Conservation (phyloP, 2,113 vertebrate species). For the Mola mola region DNA sequence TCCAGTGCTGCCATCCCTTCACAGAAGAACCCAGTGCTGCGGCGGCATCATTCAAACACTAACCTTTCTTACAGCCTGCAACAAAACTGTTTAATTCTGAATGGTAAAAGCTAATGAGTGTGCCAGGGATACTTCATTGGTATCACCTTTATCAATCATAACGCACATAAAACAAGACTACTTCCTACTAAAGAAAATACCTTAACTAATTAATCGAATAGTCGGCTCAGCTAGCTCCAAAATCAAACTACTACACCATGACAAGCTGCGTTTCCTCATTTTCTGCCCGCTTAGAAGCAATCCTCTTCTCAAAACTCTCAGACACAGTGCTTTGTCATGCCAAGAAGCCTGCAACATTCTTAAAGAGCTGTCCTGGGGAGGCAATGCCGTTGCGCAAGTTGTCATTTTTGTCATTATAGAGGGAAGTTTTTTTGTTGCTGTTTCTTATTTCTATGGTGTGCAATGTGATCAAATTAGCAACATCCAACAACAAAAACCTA, state of each 20-base stretch:
- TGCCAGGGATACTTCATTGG: background rate
- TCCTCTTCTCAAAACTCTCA: slow-evolving; percentile 11
- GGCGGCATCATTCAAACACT: background rate
- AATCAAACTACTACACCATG: background rate
- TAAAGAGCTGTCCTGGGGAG: background rate
- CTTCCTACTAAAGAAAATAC: background rate
- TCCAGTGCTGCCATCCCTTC: background rate
- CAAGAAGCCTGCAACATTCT: no score
- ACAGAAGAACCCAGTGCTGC: background rate
- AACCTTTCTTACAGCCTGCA: background rate
- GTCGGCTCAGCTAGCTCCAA: no score
- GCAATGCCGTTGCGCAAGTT: slow-evolving; percentile 1
- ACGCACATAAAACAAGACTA: background rate
- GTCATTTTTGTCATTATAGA: background rate
- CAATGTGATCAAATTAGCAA: background rate
- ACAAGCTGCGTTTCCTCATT: slow-evolving; percentile 33
- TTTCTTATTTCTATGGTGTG: slow-evolving; percentile 1
- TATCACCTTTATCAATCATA: background rate
- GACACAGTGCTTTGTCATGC: slow-evolving; percentile 2
- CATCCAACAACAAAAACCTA: background rate
- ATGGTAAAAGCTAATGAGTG: background rate
- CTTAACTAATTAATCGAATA: background rate
- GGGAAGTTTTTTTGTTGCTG: background rate
- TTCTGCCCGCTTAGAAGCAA: background rate
- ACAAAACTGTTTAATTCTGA: background rate